Percentiles rank a stretch among this genome's conserved stretches.
Conservation (phyloP, 2,888 invertebrate species). For the Odontomyia ornata region DNA sequence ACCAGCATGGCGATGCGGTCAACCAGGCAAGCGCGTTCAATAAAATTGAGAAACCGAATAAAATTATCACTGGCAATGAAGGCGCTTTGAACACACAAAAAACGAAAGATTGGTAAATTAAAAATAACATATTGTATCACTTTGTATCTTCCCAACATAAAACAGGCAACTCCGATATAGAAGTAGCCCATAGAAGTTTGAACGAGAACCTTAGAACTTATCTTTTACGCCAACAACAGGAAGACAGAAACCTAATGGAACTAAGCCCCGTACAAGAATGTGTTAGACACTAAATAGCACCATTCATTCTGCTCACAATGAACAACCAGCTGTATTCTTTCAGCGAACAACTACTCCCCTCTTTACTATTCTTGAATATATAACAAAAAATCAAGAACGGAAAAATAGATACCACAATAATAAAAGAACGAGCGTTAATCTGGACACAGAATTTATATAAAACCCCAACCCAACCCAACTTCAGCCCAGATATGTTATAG, state of each 20-base stretch:
- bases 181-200: slow-evolving; percentile 3
- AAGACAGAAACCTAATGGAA: slow-evolving; percentile 5
- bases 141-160: slow-evolving; percentile 15
- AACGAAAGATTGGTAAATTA: background rate
- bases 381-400: background rate
- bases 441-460: background rate
- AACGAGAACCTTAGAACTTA: slow-evolving; percentile 19
- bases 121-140: background rate
- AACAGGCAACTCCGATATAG: background rate
- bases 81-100: background rate
- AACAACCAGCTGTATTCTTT: slow-evolving; percentile 1
- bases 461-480: background rate
- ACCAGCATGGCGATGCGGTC: slow-evolving; percentile 13
- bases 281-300: slow-evolving; percentile 8
- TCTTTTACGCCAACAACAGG: background rate
- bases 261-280: slow-evolving; percentile 3
- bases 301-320: slow-evolving; percentile 11
- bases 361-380: background rate
- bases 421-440: background rate
- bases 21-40: slow-evolving; percentile 6
- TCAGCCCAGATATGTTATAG: slow-evolving; percentile 6
- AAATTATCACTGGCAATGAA: slow-evolving; percentile 19
- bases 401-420: background rate
- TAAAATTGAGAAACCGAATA: background rate
- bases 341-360: background rate